phyloP scores from a whole-genome alignment of 2,888 invertebrate genomes.

The Rhaphigaster nebulosa region DNA sequence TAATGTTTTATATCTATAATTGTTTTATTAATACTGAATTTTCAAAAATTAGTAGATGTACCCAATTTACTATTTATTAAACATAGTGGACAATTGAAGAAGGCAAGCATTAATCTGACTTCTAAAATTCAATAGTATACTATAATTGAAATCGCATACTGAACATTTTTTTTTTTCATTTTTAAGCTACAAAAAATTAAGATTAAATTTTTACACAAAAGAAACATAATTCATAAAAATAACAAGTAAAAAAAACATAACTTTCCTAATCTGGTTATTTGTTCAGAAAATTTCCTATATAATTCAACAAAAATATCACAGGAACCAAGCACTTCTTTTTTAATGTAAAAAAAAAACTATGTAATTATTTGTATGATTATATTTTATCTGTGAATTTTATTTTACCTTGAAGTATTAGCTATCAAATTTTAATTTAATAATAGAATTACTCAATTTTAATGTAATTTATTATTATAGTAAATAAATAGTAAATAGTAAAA shows the following conservation, averaged over 20 bases:
- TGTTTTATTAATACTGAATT: not conserved
- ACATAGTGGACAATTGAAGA: not conserved
- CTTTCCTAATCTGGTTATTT: not conserved
- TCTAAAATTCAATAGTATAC: not conserved
- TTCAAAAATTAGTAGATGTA: not conserved
- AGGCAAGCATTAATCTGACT: not conserved
- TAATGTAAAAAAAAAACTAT: not conserved
- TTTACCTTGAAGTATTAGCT: not conserved
- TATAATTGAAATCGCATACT: not conserved
- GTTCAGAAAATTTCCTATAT: not conserved
- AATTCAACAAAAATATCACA: not conserved
- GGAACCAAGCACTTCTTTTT: constrained; percentile 15
- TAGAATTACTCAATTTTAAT: not conserved
- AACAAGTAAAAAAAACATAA: not conserved
- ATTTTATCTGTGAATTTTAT: not conserved
- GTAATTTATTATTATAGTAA: not conserved
- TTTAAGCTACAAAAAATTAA: not conserved
- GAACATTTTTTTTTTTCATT: not conserved
- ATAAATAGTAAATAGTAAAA: no score
- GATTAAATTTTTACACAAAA: not conserved
- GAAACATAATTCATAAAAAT: not conserved
- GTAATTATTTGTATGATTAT: not conserved
- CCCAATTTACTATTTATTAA: not conserved
- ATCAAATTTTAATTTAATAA: not conserved
- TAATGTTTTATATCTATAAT: not conserved